Conservation (phyloP, 2,113 vertebrate species). For the Peucedramus taeniatus region DNA sequence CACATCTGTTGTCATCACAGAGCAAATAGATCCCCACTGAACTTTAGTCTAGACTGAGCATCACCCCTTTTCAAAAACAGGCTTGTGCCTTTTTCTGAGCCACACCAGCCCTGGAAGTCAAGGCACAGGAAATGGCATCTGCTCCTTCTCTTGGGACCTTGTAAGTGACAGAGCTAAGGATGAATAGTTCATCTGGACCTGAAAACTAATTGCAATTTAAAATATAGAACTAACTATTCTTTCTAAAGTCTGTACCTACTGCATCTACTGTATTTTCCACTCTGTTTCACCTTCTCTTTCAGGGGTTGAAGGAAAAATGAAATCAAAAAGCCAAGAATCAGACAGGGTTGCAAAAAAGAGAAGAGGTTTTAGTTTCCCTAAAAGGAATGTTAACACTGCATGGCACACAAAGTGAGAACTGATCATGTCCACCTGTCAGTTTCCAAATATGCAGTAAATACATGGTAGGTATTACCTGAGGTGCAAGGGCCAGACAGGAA, state of each 20-base stretch:
- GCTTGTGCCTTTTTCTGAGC: not conserved
- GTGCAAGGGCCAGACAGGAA: not conserved
- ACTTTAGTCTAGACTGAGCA: not conserved
- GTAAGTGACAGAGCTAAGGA: not conserved
- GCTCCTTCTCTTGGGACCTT: not conserved
- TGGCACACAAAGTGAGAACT: not conserved
- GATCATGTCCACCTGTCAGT: accelerated
- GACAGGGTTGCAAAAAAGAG: not conserved
- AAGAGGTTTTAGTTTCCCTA: not conserved
- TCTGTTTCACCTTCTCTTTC: not conserved
- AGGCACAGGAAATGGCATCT: not conserved
- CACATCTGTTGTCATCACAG: not conserved
- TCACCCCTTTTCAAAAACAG: not conserved
- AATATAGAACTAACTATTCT: not conserved
- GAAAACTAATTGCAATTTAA: not conserved
- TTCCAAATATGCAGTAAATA: not conserved
- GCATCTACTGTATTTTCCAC: not conserved
- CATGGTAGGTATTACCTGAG: not conserved
- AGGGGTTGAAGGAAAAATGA: not conserved
- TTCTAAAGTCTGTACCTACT: not conserved
- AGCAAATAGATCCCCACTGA: not conserved
- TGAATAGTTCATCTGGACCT: not conserved
- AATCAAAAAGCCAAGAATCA: not conserved
- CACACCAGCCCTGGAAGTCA: not conserved
- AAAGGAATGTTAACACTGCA: not conserved